phyloP scores from a whole-genome alignment of 2,888 invertebrate genomes.

The Heteromurus nitidus region DNA sequence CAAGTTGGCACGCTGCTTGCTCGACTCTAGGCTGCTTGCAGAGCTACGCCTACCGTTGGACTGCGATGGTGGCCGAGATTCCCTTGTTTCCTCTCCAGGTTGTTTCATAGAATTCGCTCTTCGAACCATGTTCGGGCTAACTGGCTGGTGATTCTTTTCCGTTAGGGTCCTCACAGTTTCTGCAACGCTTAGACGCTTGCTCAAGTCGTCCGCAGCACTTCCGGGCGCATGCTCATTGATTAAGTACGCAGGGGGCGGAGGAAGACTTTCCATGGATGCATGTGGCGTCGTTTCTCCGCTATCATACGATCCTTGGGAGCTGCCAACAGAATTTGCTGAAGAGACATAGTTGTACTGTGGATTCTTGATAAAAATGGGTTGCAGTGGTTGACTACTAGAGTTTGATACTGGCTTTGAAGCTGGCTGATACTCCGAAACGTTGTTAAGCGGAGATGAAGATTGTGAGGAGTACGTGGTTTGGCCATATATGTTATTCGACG shows the following conservation, averaged over 20 bases:
- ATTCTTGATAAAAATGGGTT: slow-evolving; percentile 68
- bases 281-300: slow-evolving; percentile 74
- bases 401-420: too few species aligned
- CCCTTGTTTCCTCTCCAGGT: slow-evolving; percentile 60
- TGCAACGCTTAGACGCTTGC: slow-evolving; percentile 82
- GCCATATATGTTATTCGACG: slow-evolving; percentile 19
- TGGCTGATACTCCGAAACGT: too few species aligned
- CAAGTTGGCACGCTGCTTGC: slow-evolving; percentile 78
- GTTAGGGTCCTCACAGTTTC: slow-evolving; percentile 91
- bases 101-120: slow-evolving; percentile 72
- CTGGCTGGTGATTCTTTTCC: slow-evolving; percentile 89
- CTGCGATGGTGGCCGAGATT: slow-evolving; percentile 21
- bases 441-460: too few species aligned
- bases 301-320: slow-evolving; percentile 70
- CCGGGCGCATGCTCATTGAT: slow-evolving; percentile 78
- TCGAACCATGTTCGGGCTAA: slow-evolving; percentile 82
- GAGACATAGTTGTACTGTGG: slow-evolving; percentile 53
- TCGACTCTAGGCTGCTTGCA: slow-evolving; percentile 52
- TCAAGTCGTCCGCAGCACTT: slow-evolving; percentile 66
- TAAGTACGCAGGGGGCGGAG: slow-evolving; percentile 87
- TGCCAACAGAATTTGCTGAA: slow-evolving; percentile 6
- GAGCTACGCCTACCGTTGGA: slow-evolving; percentile 56
- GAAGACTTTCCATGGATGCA: slow-evolving; percentile 79
- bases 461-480: too few species aligned
- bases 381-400: slow-evolving; percentile 70